These are phyloP conservation scores for Spialia ferax DNA, from an alignment of 2,888 invertebrate genomes.

Conservation along the genomic window DNA sequence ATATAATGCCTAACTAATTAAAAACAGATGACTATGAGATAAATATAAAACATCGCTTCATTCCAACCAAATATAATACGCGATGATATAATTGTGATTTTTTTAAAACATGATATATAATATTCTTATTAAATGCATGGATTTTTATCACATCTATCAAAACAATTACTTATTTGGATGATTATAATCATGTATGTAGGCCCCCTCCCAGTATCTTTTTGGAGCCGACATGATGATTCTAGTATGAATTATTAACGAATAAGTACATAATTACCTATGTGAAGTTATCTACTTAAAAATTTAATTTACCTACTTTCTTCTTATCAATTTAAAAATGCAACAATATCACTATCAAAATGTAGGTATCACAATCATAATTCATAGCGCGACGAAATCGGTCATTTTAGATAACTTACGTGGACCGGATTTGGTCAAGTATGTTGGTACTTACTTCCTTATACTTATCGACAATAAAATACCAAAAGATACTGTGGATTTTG, in stretches of 20 bases:
- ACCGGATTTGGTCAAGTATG: conserved; percentile 1
- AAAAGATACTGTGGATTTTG: conserved; percentile 13
- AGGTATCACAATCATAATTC: neutral
- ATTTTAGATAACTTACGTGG: neutral
- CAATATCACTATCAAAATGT: neutral
- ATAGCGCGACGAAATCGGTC: neutral
- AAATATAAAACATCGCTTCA: neutral
- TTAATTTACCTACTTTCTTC: no score
- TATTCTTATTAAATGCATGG: no score
- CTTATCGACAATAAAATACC: neutral
- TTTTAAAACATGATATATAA: neutral
- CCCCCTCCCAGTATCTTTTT: no score
- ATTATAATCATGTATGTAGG: no score
- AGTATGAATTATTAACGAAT: no score
- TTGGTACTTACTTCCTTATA: conserved; percentile 5
- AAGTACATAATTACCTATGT: no score
- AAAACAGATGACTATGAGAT: neutral
- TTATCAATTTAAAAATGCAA: neutral
- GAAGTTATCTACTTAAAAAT: no score
- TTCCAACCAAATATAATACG: neutral
- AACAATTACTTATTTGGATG: no score
- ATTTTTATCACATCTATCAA: no score
- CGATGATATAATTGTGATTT: neutral
- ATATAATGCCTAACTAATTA: neutral
- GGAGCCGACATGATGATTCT: no score